Conservation (phyloP, 2,113 vertebrate genomes). For the Catharus minimus region DNA sequence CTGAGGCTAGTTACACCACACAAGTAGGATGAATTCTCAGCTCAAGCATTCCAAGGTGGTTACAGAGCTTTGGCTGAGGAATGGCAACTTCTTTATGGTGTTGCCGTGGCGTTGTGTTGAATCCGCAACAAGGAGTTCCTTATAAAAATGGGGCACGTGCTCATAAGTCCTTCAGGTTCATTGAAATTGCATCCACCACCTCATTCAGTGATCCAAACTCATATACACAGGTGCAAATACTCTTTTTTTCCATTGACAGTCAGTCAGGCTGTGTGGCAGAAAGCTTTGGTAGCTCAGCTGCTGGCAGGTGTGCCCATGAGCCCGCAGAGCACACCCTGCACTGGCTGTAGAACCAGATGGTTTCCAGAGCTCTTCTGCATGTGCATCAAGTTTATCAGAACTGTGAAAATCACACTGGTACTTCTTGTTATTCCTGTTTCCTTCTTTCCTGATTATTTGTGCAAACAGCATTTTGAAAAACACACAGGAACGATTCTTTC, state of each 20-base stretch:
- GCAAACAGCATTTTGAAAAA: constrained; percentile 34
- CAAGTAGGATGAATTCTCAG: neutral
- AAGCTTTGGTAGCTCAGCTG: neutral
- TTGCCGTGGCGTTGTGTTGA: neutral
- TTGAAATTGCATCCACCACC: neutral
- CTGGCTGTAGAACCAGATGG: neutral
- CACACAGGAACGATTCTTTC: neutral
- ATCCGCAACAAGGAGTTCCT: neutral
- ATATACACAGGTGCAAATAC: neutral
- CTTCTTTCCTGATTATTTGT: neutral
- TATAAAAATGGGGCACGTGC: neutral
- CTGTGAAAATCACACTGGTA: neutral
- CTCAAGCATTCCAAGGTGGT: neutral
- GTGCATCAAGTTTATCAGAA: neutral
- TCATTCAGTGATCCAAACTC: neutral
- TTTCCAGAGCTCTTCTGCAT: neutral
- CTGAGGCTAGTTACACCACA: neutral
- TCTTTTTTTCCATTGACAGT: neutral
- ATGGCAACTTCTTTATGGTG: neutral
- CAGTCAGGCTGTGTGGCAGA: neutral
- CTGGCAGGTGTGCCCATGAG: neutral
- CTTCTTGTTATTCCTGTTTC: neutral
- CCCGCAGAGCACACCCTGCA: neutral
- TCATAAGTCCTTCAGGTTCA: neutral
- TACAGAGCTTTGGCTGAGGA: neutral